phyloP scores from a whole-genome alignment of 1,140 invertebrate species.

The Panagrolaimus sp. region DNA sequence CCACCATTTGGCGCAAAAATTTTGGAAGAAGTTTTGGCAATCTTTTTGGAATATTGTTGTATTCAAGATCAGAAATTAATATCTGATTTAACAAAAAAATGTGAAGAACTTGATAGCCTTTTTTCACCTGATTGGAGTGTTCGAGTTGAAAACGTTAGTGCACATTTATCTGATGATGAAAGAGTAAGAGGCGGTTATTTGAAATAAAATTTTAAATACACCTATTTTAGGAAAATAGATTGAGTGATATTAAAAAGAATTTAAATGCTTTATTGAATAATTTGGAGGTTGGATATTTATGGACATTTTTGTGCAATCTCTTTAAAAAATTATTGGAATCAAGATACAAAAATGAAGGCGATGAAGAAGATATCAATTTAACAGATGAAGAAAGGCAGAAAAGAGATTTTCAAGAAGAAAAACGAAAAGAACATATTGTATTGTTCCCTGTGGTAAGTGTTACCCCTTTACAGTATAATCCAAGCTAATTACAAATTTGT shows the following conservation, averaged over 20 bases:
- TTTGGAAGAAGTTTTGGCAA: slow-evolving; percentile 75
- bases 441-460: slow-evolving; percentile 39
- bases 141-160: not conserved
- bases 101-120: not conserved
- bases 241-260: slow-evolving; percentile 69
- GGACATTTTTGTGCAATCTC: slow-evolving; percentile 72
- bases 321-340: slow-evolving; percentile 65
- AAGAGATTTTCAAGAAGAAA: slow-evolving; percentile 14
- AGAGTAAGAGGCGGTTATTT: not conserved
- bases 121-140: slow-evolving; percentile 1
- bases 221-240: slow-evolving; percentile 32
- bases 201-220: not conserved
- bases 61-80: not conserved
- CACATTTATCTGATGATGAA: not conserved
- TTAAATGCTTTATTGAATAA: slow-evolving; percentile 79
- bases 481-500: slow-evolving; percentile 15
- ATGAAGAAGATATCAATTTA: slow-evolving; percentile 6
- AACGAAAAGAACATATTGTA: slow-evolving; percentile 29
- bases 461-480: not conserved
- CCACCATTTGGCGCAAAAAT: slow-evolving; percentile 78
- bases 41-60: slow-evolving; percentile 70
- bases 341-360: slow-evolving; percentile 21
- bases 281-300: slow-evolving; percentile 77
- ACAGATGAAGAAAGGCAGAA: slow-evolving; percentile 28
- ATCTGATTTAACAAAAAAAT: not conserved